phyloP scores from a whole-genome alignment of 1,140 invertebrate species.

The Ceratosolen solmsi region DNA sequence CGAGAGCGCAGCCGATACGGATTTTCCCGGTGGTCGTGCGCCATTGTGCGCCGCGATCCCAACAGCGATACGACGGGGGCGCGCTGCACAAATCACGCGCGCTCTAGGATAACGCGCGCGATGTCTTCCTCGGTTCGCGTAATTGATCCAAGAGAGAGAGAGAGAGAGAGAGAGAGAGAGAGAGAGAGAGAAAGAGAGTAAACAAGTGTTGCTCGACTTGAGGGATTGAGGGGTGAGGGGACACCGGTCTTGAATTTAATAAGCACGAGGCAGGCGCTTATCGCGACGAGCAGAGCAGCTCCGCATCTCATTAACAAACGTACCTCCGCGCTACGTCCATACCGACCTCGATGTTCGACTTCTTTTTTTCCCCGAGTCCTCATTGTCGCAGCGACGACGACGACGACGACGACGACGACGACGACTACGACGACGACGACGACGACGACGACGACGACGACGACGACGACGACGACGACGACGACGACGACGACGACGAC shows the following conservation, averaged over 20 bases:
- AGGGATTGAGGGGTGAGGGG: too few relatives aligned
- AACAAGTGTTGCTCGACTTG: too few relatives aligned
- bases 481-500: neutral
- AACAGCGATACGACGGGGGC: conserved; percentile 69
- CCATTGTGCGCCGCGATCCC: conserved; percentile 65
- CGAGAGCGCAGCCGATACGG: conserved; percentile 69
- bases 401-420: neutral
- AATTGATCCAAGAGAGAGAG: neutral
- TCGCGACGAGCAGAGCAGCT: neutral
- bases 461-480: neutral
- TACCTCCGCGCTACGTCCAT: neutral
- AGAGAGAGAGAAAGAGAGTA: too few relatives aligned
- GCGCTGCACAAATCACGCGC: neutral
- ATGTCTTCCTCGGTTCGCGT: neutral
- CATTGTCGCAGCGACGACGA: neutral
- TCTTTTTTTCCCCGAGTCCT: neutral
- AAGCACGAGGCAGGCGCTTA: neutral
- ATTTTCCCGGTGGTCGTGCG: conserved; percentile 60
- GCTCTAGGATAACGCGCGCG: neutral
- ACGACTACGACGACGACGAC: neutral
- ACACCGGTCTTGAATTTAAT: neutral
- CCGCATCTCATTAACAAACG: conserved; percentile 21
- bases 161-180: too few relatives aligned
- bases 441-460: neutral
- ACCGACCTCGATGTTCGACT: neutral